These are phyloP conservation scores for Halcyon badia DNA, from an alignment of 2,797 vertebrate species.

Conservation along the genomic window DNA sequence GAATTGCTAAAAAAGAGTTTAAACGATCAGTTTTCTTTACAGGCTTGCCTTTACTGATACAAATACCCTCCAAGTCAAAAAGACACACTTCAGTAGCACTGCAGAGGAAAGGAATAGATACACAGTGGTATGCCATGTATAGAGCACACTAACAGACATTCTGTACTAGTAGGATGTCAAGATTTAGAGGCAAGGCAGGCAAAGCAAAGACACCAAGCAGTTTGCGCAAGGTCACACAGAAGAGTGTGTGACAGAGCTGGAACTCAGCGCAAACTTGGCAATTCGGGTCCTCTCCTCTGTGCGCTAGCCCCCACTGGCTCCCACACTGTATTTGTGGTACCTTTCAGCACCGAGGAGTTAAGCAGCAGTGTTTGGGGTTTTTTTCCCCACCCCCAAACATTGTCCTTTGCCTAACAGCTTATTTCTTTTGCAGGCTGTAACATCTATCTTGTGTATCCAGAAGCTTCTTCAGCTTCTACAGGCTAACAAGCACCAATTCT, in stretches of 20 bases:
- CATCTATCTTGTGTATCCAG: neutral
- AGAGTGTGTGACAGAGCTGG: neutral
- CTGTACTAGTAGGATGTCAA: neutral
- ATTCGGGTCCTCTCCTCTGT: neutral
- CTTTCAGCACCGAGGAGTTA: neutral
- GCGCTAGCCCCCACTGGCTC: neutral
- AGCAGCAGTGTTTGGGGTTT: neutral
- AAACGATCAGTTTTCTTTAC: neutral
- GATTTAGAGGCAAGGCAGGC: neutral
- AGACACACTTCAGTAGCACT: neutral
- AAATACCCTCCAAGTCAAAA: neutral
- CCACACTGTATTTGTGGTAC: rapidly evolving
- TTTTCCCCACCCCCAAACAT: neutral
- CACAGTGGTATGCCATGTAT: neutral
- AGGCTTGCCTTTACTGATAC: neutral
- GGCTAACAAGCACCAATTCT: neutral
- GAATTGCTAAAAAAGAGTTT: neutral
- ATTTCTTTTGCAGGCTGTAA: neutral
- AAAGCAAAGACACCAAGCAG: neutral
- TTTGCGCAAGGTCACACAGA: neutral
- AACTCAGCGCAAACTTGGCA: neutral
- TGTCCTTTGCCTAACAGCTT: neutral
- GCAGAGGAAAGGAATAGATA: neutral
- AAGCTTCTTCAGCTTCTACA: neutral
- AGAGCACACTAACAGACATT: neutral